Evolutionary conservation across 23 tunicate genomes (phyloP), one percentile per base, ranked within the genome.

Genomic region (Aplidium turbinatum): DNA sequence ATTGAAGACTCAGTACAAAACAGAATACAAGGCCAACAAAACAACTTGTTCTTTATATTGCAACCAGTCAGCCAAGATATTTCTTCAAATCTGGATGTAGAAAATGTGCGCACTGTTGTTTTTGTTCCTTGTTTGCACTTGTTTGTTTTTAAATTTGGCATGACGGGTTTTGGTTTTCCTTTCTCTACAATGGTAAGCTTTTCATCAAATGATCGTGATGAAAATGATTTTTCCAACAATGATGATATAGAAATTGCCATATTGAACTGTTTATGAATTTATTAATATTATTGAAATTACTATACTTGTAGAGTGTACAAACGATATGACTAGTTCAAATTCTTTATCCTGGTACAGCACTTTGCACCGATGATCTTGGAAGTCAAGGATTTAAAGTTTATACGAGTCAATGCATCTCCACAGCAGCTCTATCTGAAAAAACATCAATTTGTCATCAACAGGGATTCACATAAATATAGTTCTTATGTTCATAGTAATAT

Each of bases 121-220:
- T 19, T 53, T 11, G 20, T 19, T 53, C 21, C 21, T 4, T 7
- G 16, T 4, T 53, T 53, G 60, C 16, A 53, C 20, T 4, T 19
- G 22, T 19, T 7, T 7, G 60, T 7, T n/a, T n/a, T n/a, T 53
- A 53, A 53, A 19, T 19, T 19, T 53, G 16, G n/a, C 60, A 53
- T 53, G 22, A 19, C 60, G 4, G 60, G 60, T 19, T 53, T 53
- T 53, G 60, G 60, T 53, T 53, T 53, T 53, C 60, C 60, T 7
- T 19, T 53, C 22, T 11, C 22, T 19, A 53, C 60, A 7, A 53
- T 53, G 4, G 16, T 27, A 53, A 11, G 23, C 60, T 53, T 53
- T 27, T 53, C 60, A 53, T 53, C 20, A 53, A 7, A 53, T 27
- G 23, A 53, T 4, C 60, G 60, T 7, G 60, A 53, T 53, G 23